These are phyloP conservation scores for Drosophila orena DNA, from an alignment of 1,140 invertebrate genomes.

Conservation along the genomic window DNA sequence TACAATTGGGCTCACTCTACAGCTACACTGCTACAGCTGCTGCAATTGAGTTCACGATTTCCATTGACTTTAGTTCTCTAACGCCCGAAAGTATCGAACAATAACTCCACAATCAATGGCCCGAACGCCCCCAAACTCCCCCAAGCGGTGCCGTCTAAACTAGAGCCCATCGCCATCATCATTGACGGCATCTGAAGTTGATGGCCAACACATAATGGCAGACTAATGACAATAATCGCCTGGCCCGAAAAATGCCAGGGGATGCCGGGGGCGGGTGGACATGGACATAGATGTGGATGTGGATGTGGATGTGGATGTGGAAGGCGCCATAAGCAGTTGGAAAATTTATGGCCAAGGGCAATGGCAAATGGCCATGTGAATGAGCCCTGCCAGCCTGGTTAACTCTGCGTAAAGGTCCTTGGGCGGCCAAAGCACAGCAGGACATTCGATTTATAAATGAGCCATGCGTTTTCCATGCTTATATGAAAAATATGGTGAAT, in stretches of 20 bases:
- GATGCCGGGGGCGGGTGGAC: neutral
- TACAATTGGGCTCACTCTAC: slow-evolving; percentile 33
- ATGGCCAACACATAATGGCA: slow-evolving; percentile 83
- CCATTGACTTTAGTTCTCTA: slow-evolving; percentile 35
- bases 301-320: neutral
- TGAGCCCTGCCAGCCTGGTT: slow-evolving; percentile 52
- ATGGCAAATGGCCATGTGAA: slow-evolving; percentile 50
- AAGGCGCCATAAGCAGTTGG: slow-evolving; percentile 56
- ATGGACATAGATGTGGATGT: too few relatives aligned
- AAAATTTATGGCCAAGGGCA: slow-evolving; percentile 78
- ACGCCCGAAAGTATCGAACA: slow-evolving; percentile 48
- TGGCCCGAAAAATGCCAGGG: slow-evolving; percentile 34
- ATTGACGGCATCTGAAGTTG: slow-evolving; percentile 82
- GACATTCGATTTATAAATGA: slow-evolving; percentile 80
- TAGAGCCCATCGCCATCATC: slow-evolving; percentile 49
- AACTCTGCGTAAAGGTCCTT: slow-evolving; percentile 34
- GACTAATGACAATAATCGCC: slow-evolving; percentile 83
- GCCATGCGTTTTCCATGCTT: slow-evolving; percentile 42
- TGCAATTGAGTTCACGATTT: slow-evolving; percentile 20
- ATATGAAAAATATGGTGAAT: slow-evolving; percentile 80
- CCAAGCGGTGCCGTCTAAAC: slow-evolving; percentile 15
- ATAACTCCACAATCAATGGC: slow-evolving; percentile 61
- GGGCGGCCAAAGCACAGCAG: slow-evolving; percentile 56
- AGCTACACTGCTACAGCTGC: slow-evolving; percentile 22
- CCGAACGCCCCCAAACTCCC: slow-evolving; percentile 1